phyloP scores from a whole-genome alignment of 2,113 vertebrate species.

The Rostratula benghalensis region DNA sequence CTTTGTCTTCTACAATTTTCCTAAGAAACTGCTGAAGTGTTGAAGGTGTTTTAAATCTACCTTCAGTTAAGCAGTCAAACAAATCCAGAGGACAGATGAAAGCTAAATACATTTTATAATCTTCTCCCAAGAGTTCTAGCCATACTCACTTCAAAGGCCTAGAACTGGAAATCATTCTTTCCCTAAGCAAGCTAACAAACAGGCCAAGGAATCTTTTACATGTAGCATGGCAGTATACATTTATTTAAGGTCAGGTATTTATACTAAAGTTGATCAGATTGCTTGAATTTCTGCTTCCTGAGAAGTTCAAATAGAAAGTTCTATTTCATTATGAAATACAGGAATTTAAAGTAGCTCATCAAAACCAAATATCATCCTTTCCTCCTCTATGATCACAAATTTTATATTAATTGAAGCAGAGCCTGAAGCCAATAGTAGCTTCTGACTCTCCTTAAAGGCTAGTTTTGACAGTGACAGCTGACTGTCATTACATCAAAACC shows the following conservation, averaged over 20 bases:
- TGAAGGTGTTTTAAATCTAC: background rate
- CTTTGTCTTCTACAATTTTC: background rate
- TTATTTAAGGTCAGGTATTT: background rate
- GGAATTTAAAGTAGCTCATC: background rate
- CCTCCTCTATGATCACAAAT: background rate
- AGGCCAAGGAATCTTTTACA: background rate
- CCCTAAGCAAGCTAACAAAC: background rate
- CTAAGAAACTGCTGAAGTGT: rapidly evolving
- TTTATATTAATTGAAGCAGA: background rate
- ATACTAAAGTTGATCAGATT: background rate
- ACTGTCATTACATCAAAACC: background rate
- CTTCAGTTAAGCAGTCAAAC: background rate
- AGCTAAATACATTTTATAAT: background rate
- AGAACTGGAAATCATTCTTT: background rate
- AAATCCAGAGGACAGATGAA: background rate
- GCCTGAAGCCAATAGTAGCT: background rate
- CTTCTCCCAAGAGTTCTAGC: background rate
- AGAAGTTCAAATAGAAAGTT: background rate
- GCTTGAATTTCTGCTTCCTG: background rate
- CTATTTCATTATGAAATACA: background rate
- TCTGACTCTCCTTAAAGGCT: background rate
- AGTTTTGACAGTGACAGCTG: background rate
- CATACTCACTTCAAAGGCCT: background rate
- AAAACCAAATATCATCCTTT: background rate
- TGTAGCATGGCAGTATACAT: background rate